A percentile compares a stretch with the other conserved stretches of the same genome.
phyloP scores from a whole-genome alignment of 1,140 invertebrate genomes.

The Drosophila azteca region DNA sequence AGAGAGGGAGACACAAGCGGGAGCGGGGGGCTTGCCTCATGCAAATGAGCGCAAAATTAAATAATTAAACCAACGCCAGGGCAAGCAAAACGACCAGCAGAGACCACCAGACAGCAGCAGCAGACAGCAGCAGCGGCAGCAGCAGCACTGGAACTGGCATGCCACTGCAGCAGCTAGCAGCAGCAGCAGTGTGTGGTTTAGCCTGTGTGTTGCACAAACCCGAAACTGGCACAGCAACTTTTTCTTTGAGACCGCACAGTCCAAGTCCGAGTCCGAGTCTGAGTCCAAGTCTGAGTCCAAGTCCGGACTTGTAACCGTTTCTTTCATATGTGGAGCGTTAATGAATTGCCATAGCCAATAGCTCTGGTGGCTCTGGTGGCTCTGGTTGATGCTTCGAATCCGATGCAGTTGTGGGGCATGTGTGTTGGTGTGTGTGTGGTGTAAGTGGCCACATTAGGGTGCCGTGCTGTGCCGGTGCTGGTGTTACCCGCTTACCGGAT shows the following conservation, averaged over 20 bases:
- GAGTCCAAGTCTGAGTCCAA: slow-evolving; percentile 35
- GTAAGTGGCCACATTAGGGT: slow-evolving; percentile 48
- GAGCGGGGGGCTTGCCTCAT: slow-evolving; percentile 25
- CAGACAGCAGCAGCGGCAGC: slow-evolving; percentile 23
- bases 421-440: too few species aligned
- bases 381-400: background rate
- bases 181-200: slow-evolving; percentile 6
- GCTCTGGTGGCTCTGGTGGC: slow-evolving; percentile 4
- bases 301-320: slow-evolving; percentile 47
- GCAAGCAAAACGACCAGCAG: slow-evolving; percentile 13
- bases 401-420: slow-evolving; percentile 11
- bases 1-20: background rate
- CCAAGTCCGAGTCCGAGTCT: slow-evolving; percentile 13
- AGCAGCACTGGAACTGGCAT: background rate
- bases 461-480: slow-evolving; percentile 4
- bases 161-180: slow-evolving; percentile 16
- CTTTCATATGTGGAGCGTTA: slow-evolving; percentile 74
- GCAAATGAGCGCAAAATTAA: slow-evolving; percentile 79
- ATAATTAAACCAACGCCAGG: slow-evolving; percentile 72
- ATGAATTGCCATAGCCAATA: slow-evolving; percentile 64
- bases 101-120: slow-evolving; percentile 26
- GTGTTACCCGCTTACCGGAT: slow-evolving; percentile 61
- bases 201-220: slow-evolving; percentile 56
- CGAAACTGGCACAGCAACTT: slow-evolving; percentile 80
- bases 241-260: slow-evolving; percentile 58